Conservation (phyloP, 2,888 invertebrate species). For the Lysandra coridon region DNA sequence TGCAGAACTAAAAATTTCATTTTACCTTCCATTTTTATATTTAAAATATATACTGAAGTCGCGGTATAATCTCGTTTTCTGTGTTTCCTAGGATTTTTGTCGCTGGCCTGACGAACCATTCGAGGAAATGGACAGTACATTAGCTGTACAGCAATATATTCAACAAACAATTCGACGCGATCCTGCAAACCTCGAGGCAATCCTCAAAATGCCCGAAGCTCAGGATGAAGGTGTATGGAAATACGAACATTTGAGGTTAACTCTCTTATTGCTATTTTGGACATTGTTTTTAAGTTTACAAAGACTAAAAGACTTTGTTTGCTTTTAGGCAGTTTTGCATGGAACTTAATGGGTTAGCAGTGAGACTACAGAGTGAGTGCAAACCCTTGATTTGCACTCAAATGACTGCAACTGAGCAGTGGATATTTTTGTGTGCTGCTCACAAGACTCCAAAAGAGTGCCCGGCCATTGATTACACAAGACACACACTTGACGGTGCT, state of each 20-base stretch:
- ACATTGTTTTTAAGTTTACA: neutral
- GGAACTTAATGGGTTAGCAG: conserved; percentile 99
- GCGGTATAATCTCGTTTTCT: conserved; percentile 13
- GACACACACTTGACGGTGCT: conserved; percentile 99
- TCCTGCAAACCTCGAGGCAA: conserved; percentile 95
- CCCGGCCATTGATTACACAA: conserved; percentile 99
- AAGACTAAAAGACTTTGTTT: conserved; percentile 18
- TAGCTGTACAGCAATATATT: conserved; percentile 99
- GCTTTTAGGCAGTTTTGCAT: conserved; percentile 96
- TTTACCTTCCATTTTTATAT: neutral
- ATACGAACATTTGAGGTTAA: conserved; percentile 96
- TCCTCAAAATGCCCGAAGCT: conserved; percentile 97
- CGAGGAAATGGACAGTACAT: conserved; percentile 99
- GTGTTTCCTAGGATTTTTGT: conserved; percentile 90
- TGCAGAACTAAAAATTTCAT: conserved; percentile 52
- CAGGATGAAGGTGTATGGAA: conserved; percentile 99
- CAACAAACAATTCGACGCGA: conserved; percentile 97
- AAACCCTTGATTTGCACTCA: conserved; percentile 98
- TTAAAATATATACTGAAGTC: neutral
- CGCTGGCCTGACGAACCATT: conserved; percentile 99
- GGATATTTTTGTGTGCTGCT: conserved; percentile 99
- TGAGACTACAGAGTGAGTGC: conserved; percentile 96
- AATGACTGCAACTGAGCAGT: conserved; percentile 99
- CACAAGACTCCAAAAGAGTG: conserved; percentile 99
- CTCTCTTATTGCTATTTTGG: neutral